Evolutionary conservation across 2,888 invertebrate species (phyloP).

Genomic region (Callosobruchus maculatus): DNA sequence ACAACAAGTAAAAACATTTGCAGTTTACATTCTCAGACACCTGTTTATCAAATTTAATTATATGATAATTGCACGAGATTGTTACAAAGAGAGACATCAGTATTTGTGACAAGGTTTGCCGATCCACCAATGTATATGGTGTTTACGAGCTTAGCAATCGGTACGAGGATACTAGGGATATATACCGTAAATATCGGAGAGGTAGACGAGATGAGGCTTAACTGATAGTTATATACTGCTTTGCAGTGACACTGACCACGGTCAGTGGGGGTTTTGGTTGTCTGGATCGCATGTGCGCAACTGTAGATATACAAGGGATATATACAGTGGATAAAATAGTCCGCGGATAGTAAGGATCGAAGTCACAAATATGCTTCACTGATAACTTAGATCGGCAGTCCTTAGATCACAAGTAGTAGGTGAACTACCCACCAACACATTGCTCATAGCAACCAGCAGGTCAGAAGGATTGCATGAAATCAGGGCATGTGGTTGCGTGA

Average conservation of each 20-base stretch:
- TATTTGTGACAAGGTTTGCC: constrained; percentile 42
- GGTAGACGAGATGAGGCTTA: background rate
- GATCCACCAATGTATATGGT: constrained; percentile 26
- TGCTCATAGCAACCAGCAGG: too few species aligned
- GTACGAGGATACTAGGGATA: constrained; percentile 36
- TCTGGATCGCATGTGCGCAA: too few species aligned
- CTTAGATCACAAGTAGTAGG: too few species aligned
- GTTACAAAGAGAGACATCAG: constrained; percentile 40
- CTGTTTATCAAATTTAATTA: background rate
- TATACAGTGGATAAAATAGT: too few species aligned
- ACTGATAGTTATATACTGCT: background rate
- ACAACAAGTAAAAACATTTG: background rate
- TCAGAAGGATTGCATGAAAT: too few species aligned
- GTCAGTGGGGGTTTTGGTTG: too few species aligned
- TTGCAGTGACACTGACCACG: background rate
- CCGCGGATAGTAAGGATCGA: too few species aligned
- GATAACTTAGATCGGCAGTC: too few species aligned
- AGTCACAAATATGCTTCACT: too few species aligned
- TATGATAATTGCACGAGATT: background rate
- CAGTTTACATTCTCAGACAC: background rate
- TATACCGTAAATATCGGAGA: background rate
- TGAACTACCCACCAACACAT: too few species aligned
- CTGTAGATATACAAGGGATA: too few species aligned
- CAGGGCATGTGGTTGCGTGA: too few species aligned
- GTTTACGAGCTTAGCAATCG: constrained; percentile 38